Conservation (phyloP, 2,113 vertebrate genomes). For the Stigmatopora nigra region DNA sequence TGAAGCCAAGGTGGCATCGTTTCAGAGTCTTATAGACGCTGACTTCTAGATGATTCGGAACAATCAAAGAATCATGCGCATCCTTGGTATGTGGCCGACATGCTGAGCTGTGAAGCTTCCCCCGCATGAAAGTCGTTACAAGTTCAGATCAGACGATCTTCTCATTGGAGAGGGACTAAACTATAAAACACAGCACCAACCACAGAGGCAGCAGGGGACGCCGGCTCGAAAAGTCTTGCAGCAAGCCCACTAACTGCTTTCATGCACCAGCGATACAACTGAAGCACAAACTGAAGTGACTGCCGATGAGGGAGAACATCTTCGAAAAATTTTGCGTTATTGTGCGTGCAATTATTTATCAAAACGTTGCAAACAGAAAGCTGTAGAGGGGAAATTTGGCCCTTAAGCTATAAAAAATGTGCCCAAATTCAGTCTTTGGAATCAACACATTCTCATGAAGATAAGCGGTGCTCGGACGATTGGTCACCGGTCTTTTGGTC, state of each 20-base stretch:
- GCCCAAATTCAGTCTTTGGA: neutral
- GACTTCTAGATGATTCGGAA: neutral
- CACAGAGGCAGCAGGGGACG: constrained; percentile 2
- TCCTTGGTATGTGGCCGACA: neutral
- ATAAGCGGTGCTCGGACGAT: no score
- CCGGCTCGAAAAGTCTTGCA: constrained; percentile 2
- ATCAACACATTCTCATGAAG: neutral
- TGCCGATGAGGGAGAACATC: constrained; percentile 3
- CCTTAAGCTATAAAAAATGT: neutral
- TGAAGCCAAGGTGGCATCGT: neutral
- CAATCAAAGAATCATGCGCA: neutral
- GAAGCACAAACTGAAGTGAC: neutral
- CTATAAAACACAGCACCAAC: neutral
- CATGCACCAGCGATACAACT: neutral
- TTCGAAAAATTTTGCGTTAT: neutral
- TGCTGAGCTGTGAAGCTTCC: neutral
- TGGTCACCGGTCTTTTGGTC: no score
- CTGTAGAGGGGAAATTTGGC: neutral
- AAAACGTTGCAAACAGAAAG: neutral
- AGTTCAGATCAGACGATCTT: constrained; percentile 4
- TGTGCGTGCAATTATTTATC: neutral
- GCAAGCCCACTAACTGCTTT: neutral
- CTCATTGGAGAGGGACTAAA: neutral
- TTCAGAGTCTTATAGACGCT: neutral
- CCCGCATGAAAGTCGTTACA: constrained; percentile 1